Percentiles rank a stretch among this genome's conserved stretches.
Evolutionary conservation across 2,113 vertebrate genomes (phyloP).

Genomic region (Rhineura floridana): DNA sequence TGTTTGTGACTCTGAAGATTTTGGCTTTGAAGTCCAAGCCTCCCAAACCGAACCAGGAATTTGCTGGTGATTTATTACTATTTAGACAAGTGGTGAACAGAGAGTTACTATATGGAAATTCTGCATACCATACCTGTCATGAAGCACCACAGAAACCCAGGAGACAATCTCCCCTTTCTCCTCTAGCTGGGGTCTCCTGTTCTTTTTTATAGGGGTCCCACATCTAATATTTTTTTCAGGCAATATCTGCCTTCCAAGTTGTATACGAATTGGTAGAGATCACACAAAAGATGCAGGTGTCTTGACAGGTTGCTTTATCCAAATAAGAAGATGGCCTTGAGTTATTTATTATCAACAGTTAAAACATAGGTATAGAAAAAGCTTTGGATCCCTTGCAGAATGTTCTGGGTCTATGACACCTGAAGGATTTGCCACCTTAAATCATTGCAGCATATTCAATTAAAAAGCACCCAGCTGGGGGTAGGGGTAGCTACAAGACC

Average conservation of each 20-base stretch:
- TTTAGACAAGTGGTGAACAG: conserved; percentile 91
- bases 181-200: conserved; percentile 1
- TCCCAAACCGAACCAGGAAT: conserved; percentile 80
- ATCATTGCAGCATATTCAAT: background rate
- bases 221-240: background rate
- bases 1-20: conserved; percentile 60
- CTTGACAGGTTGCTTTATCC: conserved; percentile 27
- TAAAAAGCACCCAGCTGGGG: background rate
- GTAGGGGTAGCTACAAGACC: background rate
- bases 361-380: background rate
- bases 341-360: conserved; percentile 9
- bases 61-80: conserved; percentile 84
- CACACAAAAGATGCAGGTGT: background rate
- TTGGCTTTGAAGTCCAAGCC: conserved; percentile 72
- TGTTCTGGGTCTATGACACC: background rate
- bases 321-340: conserved; percentile 6
- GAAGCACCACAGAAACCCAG: background rate
- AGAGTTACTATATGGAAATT: conserved; percentile 74
- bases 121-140: conserved; percentile 67
- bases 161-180: background rate
- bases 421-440: background rate
- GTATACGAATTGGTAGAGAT: background rate
- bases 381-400: background rate
- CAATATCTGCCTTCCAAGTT: background rate
- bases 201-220: background rate